Evolutionary conservation across 2,797 vertebrate genomes (phyloP), one percentile per base, ranked within the genome.

Genomic region (Gadopsis bispinosus): DNA sequence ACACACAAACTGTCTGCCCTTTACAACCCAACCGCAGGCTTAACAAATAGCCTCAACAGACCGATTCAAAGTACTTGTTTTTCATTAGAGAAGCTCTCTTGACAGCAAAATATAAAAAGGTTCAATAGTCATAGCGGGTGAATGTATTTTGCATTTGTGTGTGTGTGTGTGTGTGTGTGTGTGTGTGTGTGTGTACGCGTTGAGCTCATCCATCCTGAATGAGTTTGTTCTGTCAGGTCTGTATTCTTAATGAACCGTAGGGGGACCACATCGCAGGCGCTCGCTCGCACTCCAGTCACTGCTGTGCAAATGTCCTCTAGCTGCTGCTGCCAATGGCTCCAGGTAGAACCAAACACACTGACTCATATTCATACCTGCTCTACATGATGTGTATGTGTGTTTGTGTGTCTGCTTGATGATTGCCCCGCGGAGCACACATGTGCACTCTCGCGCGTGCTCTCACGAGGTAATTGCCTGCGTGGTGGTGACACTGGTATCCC

Each of bases 221-320:
- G 90, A 81, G 77, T 88, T 84, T 90, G 73, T 71, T 81, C 83
- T 90, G 92, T 87, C 87, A 87, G 86, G 84, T 80, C 74, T 80
- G 83, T 81, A 56, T 88, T 91, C 87, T 90, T 94, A 94, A 94
- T 93, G 92, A 93, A 92, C 81, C 79, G 77, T 77, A 69, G 65
- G 67, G 91, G 86, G 82, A 89, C 88, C 83, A 59, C 80, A 72
- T 69, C 58, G 45, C 78, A 47, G 73, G 58, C 64, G 73, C 77
- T 86, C 75, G 35, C 85, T 82, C 47, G 53, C 61, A 69, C 79
- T 84, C 74, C 75, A 76, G 72, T 88, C 87, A 82, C 84, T 73
- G 79, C 86, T 79, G 79, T 61, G 87, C 77, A 83, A 83, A 86
- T 50, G 65, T 88, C 87, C 84, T 89, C 83, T 80, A 66, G 81